phyloP scores from a whole-genome alignment of 2,797 vertebrate species.

The Buphagus erythrorhynchus region DNA sequence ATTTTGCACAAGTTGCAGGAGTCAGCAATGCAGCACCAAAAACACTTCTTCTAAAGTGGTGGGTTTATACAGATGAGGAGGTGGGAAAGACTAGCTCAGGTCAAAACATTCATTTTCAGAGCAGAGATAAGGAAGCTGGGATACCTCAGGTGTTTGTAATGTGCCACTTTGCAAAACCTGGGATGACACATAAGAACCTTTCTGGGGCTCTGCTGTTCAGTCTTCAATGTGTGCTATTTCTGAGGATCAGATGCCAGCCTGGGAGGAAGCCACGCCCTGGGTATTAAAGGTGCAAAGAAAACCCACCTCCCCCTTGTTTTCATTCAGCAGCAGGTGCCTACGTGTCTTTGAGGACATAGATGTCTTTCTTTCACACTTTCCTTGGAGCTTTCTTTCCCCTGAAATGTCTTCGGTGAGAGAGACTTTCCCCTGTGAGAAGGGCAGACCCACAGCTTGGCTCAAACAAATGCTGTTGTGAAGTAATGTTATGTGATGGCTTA shows the following conservation, averaged over 20 bases:
- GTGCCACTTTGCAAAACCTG: neutral
- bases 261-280: neutral
- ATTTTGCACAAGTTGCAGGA: neutral
- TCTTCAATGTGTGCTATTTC: neutral
- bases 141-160: neutral
- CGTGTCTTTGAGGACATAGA: neutral
- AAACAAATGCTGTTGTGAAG: neutral
- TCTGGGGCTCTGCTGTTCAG: neutral
- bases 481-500: neutral
- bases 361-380: neutral
- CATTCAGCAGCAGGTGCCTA: neutral
- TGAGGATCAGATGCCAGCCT: neutral
- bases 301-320: neutral
- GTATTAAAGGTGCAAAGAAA: neutral
- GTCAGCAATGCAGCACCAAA: neutral
- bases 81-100: neutral
- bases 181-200: neutral
- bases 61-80: neutral
- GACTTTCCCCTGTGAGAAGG: neutral
- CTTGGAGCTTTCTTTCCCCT: neutral
- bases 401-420: rapidly evolving
- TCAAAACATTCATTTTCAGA: neutral
- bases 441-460: neutral
- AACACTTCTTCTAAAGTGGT: neutral
- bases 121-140: neutral